Conservation (phyloP, 1,140 invertebrate species). For the Zaprionus ornatus region DNA sequence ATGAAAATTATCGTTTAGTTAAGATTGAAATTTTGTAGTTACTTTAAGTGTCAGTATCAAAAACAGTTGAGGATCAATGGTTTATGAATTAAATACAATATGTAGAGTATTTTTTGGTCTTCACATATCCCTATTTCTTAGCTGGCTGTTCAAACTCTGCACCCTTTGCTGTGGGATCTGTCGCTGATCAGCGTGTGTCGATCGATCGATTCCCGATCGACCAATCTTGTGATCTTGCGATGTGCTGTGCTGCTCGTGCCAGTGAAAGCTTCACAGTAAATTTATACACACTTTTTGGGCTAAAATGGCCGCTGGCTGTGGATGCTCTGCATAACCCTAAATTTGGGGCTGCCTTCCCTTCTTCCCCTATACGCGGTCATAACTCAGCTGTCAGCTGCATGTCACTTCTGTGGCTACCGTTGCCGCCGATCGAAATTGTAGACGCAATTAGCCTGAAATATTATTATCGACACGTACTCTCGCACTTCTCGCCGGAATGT, state of each 20-base stretch:
- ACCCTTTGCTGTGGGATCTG: slow-evolving; percentile 1
- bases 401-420: slow-evolving; percentile 79
- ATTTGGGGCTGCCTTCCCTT: slow-evolving; percentile 62
- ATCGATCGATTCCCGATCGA: slow-evolving; percentile 18
- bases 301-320: slow-evolving; percentile 67
- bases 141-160: neutral
- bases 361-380: slow-evolving; percentile 53
- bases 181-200: slow-evolving; percentile 4
- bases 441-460: slow-evolving; percentile 78
- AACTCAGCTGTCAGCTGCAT: slow-evolving; percentile 83
- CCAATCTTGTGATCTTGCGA: slow-evolving; percentile 6
- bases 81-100: neutral
- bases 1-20: too few species aligned
- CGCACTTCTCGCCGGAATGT: slow-evolving; percentile 15
- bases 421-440: slow-evolving; percentile 68
- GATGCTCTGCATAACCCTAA: slow-evolving; percentile 55
- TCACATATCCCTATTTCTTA: neutral
- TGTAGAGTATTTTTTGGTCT: neutral
- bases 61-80: neutral
- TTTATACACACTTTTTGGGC: slow-evolving; percentile 69
- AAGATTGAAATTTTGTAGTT: too few species aligned
- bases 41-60: neutral
- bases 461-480: slow-evolving; percentile 81
- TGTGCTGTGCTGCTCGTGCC: slow-evolving; percentile 41
- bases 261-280: slow-evolving; percentile 78